Conservation (phyloP, 2,113 vertebrate genomes). For the Dipodomys spectabilis region DNA sequence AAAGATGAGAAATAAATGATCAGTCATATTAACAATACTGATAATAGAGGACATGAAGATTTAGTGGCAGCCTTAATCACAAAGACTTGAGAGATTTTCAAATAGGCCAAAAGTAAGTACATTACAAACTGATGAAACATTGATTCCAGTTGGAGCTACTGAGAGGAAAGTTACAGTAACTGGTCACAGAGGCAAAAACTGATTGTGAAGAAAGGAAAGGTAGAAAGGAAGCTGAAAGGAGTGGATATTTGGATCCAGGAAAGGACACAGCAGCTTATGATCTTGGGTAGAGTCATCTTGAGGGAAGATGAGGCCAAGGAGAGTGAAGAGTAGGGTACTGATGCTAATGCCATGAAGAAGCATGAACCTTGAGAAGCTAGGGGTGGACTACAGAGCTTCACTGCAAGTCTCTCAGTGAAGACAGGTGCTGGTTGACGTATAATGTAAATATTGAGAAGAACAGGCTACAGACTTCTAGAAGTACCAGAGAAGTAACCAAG, state of each 20-base stretch:
- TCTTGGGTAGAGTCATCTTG: neutral
- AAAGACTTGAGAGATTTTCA: neutral
- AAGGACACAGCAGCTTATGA: neutral
- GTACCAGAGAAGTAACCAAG: neutral
- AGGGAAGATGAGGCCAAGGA: neutral
- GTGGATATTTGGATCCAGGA: neutral
- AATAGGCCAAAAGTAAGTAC: neutral
- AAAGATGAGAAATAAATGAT: neutral
- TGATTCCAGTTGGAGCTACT: neutral
- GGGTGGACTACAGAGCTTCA: neutral
- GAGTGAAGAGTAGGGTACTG: neutral
- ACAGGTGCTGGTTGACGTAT: neutral
- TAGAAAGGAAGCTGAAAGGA: neutral
- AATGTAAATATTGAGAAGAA: neutral
- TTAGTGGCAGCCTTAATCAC: neutral
- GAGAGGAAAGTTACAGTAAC: constrained; percentile 29
- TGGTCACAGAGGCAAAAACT: neutral
- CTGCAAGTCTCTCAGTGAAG: neutral
- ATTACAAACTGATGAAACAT: neutral
- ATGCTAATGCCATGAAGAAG: neutral
- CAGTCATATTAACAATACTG: neutral
- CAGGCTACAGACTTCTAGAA: neutral
- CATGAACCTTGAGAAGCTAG: neutral
- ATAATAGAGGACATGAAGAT: neutral
- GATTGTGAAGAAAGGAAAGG: neutral